phyloP scores from a whole-genome alignment of 1,140 invertebrate genomes.

The Apis laboriosa region DNA sequence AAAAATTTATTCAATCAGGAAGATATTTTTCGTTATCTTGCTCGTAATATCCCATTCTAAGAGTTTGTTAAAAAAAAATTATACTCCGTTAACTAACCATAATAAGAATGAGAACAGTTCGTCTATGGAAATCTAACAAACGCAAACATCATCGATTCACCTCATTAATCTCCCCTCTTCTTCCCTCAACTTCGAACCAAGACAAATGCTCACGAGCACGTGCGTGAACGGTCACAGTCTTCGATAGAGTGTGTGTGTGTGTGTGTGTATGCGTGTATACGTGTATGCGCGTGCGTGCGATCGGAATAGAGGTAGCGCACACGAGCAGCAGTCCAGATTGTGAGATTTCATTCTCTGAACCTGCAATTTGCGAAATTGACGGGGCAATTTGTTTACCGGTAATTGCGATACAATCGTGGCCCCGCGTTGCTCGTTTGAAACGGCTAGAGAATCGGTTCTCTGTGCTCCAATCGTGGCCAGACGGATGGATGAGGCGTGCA shows the following conservation, averaged over 20 bases:
- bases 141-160: too few species aligned
- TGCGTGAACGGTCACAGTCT: conserved; percentile 27
- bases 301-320: conserved; percentile 57
- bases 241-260: not conserved
- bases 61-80: too few species aligned
- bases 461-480: conserved; percentile 25
- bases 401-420: conserved; percentile 72
- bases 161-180: too few species aligned
- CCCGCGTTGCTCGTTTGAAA: conserved; percentile 60
- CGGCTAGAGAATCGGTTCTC: conserved; percentile 58
- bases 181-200: too few species aligned
- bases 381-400: conserved; percentile 74
- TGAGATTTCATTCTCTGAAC: conserved; percentile 73
- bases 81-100: too few species aligned
- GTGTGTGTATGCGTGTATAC: conserved; percentile 52
- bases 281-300: conserved; percentile 55
- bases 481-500: conserved; percentile 9
- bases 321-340: conserved; percentile 66
- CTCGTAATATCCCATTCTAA: too few species aligned
- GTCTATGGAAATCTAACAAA: too few species aligned
- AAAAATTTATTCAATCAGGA: too few species aligned
- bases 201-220: conserved; percentile 45
- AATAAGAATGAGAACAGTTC: too few species aligned
- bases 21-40: too few species aligned
- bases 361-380: conserved; percentile 75